Conservation (phyloP, 2,797 vertebrate species). For the Eupleurogrammus muticus region DNA sequence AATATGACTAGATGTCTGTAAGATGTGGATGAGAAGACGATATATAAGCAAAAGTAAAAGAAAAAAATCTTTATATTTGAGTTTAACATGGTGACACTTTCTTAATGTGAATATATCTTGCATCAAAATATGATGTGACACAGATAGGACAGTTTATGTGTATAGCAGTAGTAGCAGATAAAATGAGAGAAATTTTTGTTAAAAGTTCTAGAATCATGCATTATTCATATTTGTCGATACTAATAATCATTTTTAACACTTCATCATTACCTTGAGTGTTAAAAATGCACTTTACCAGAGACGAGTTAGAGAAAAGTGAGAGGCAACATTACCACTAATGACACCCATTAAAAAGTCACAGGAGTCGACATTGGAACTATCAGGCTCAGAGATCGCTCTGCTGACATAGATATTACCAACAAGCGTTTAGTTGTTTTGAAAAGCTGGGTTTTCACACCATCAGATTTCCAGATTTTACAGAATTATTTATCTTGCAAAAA, state of each 20-base stretch:
- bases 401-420: not conserved
- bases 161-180: not conserved
- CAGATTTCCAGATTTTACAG: not conserved
- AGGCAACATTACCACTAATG: constrained; percentile 10
- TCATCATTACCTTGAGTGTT: not conserved
- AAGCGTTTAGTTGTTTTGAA: not conserved
- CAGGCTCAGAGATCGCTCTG: not conserved
- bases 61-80: not conserved
- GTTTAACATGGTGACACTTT: not conserved
- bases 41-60: not conserved
- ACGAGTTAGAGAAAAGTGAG: not conserved
- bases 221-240: constrained; percentile 17
- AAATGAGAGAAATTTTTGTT: not conserved
- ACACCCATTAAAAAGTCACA: constrained; percentile 15
- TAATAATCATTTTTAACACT: constrained; percentile 22
- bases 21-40: not conserved
- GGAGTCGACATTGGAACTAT: not conserved
- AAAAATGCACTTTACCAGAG: not conserved
- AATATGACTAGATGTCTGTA: constrained; percentile 7
- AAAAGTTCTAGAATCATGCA: not conserved
- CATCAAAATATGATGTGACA: not conserved
- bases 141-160: not conserved
- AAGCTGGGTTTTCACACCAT: constrained; percentile 1
- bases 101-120: not conserved
- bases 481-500: not conserved